Conservation (phyloP, 1,140 invertebrate species). For the Ips nitidus region DNA sequence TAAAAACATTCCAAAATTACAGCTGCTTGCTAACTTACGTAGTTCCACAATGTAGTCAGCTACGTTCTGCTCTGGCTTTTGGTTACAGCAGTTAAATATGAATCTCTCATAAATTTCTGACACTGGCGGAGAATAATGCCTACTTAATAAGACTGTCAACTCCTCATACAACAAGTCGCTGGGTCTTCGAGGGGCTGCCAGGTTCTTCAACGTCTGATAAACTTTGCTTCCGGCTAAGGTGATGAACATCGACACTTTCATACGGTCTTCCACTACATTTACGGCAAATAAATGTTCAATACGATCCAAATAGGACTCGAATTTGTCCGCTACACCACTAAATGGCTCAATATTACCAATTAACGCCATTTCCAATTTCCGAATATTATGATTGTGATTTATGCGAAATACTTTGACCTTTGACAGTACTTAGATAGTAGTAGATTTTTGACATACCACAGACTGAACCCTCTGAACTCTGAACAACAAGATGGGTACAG, state of each 20-base stretch:
- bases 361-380: no score
- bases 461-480: no score
- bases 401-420: no score
- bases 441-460: no score
- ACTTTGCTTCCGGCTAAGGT: not conserved
- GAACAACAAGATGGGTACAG: no score
- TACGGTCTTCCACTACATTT: not conserved
- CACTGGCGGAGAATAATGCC: not conserved
- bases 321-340: not conserved
- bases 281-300: not conserved
- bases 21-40: not conserved
- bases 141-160: not conserved
- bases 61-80: not conserved
- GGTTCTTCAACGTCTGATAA: not conserved
- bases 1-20: not conserved
- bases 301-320: not conserved
- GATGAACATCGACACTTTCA: not conserved
- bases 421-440: no score
- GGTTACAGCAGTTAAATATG: not conserved
- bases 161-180: not conserved
- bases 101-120: not conserved
- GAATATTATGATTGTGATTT: no score
- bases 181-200: not conserved
- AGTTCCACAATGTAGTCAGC: conserved; percentile 1
- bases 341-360: not conserved